These are phyloP conservation scores for Pterostichus madidus DNA, from an alignment of 2,888 invertebrate species.

Conservation along the genomic window DNA sequence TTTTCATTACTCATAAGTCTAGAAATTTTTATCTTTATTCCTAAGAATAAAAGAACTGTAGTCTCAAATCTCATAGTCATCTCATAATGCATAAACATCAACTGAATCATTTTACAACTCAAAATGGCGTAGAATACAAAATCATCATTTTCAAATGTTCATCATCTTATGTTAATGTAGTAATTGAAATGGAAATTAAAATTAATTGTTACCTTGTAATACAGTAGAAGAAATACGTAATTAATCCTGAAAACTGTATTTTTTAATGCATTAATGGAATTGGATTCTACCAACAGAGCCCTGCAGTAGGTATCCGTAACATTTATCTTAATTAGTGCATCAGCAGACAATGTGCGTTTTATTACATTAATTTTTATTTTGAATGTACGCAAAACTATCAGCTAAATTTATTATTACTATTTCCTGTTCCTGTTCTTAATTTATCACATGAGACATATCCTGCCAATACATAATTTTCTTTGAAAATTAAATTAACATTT, in stretches of 20 bases:
- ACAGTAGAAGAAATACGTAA: not conserved
- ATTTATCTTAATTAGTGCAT: not conserved
- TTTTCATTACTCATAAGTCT: conserved; percentile 3
- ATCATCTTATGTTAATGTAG: too few species aligned
- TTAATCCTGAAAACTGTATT: conserved; percentile 15
- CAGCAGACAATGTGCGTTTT: not conserved
- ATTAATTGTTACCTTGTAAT: too few species aligned
- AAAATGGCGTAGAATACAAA: too few species aligned
- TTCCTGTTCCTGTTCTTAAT: not conserved
- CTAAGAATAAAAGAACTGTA: too few species aligned
- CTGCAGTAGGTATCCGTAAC: conserved; percentile 4
- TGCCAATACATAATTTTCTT: too few species aligned
- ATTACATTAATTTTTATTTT: not conserved
- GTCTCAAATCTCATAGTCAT: too few species aligned
- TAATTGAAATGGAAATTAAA: too few species aligned
- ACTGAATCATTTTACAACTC: too few species aligned
- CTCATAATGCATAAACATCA: too few species aligned
- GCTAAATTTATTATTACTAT: not conserved
- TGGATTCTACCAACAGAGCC: conserved; percentile 4
- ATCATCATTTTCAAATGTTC: too few species aligned
- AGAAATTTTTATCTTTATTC: not conserved
- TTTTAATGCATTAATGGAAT: conserved; percentile 10
- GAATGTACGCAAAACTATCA: not conserved
- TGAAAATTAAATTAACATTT: too few species aligned
- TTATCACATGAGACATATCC: not conserved